Evolutionary conservation across 1,140 invertebrate species (phyloP).

Genomic region (Pristionchus pacificus): DNA sequence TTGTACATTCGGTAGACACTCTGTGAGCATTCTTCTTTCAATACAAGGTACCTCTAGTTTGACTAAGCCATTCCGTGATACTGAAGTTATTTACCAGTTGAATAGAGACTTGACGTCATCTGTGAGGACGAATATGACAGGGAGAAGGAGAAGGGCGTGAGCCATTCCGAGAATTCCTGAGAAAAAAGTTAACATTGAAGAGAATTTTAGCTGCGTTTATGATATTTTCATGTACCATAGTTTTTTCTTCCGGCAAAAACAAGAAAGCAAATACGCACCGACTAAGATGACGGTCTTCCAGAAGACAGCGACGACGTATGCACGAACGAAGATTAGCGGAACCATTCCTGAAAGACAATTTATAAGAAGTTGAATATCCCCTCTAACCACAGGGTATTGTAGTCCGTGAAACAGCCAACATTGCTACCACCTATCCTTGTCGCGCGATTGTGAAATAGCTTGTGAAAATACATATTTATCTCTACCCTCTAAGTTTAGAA

Average conservation of each 20-base stretch:
- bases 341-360: conserved; percentile 48
- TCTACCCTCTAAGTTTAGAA: not conserved
- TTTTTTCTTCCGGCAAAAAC: too few species aligned
- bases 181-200: too few species aligned
- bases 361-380: conserved; percentile 31
- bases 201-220: too few species aligned
- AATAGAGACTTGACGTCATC: conserved; percentile 28
- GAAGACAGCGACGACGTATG: conserved; percentile 53
- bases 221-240: too few species aligned
- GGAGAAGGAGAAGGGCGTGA: conserved; percentile 34
- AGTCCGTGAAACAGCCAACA: too few species aligned
- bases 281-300: conserved; percentile 54
- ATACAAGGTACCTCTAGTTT: too few species aligned
- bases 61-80: not conserved
- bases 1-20: too few species aligned
- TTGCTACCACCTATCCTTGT: too few species aligned
- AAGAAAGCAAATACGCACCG: too few species aligned
- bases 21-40: too few species aligned
- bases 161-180: conserved; percentile 38
- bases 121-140: conserved; percentile 35
- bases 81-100: conserved; percentile 4
- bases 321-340: conserved; percentile 50
- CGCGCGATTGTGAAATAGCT: too few species aligned
- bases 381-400: too few species aligned
- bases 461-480: not conserved